Evolutionary conservation across 1,140 invertebrate genomes (phyloP).

Genomic region (Andrena cerasifolii): DNA sequence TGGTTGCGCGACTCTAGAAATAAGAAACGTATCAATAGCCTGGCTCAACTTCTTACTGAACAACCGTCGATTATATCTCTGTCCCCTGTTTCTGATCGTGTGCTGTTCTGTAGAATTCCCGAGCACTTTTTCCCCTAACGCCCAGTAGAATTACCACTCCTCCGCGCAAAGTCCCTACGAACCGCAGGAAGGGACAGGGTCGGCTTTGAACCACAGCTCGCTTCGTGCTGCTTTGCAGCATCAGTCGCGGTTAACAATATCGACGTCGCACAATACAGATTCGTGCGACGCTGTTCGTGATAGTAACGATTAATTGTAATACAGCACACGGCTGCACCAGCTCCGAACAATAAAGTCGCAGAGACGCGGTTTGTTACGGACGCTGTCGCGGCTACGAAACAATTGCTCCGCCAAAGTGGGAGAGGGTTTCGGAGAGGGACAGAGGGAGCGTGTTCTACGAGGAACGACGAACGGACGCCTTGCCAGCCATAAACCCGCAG

Average conservation of each 20-base stretch:
- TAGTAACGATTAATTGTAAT: conserved; percentile 38
- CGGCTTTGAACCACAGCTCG: neutral
- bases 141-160: too few species aligned
- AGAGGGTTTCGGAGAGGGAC: too few species aligned
- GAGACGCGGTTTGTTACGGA: conserved; percentile 16
- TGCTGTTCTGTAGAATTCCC: too few species aligned
- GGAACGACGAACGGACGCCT: conserved; percentile 14
- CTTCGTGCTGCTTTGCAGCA: neutral
- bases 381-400: neutral
- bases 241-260: conserved; percentile 8
- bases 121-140: too few species aligned
- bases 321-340: neutral
- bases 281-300: neutral
- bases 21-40: too few species aligned
- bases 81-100: too few species aligned
- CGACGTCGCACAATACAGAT: conserved; percentile 3
- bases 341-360: conserved; percentile 20
- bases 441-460: neutral
- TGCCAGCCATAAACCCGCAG: conserved; percentile 36
- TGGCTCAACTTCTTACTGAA: too few species aligned
- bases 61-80: too few species aligned
- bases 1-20: too few species aligned
- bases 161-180: too few species aligned
- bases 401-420: neutral
- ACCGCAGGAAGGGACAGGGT: too few species aligned